Base-by-base conservation (phyloP, 53 echinoderm and acorn worm species). In the Luidia sarsii region DNA sequence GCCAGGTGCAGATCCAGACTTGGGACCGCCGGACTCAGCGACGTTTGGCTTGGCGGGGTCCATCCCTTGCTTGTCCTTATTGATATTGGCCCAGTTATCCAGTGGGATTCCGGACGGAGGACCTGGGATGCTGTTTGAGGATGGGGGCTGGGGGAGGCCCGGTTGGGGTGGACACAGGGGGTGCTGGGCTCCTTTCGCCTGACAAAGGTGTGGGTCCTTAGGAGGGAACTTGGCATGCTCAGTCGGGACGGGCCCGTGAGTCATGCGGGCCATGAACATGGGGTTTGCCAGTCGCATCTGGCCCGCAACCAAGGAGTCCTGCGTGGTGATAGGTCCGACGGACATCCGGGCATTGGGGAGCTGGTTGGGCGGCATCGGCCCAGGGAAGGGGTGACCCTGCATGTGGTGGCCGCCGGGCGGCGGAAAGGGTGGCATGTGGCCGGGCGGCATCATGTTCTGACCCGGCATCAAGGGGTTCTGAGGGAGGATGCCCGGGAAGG, bases 271-370 rank as follows among this genome's bases (percentile, higher is more conserved):
- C 39, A 38, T 53, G 25, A 55, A 33, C 72, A 72, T 72, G 13
- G 54, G 55, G 4, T 56, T 56, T 24, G 34, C 63, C 2, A 37
- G 72, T 72, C 55, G 54, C 4, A 56, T 34, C 57, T 72, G 72
- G 50, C 56, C 39, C 25, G 35, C 54, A 23, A 39, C 5, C 28
- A 72, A 28, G 29, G 50, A 53, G 20, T 72, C 72, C 25, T 20
- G 33, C 54, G 54, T 56, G 37, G 27, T 25, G 16, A 72, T 72
- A 2, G 54, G 38, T 21, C 72, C 72, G 21, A 72, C 33, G 39
- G 72, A 53, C 72, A 72, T 72, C 35, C 72, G 54, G 57, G 25
- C 72, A 72, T 72, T 72, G 24, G 72, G 72, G 23, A 72, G 72
- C 39, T 72, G 72, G 27, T 2, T 72, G 50, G 21, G 72, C 24